A percentile compares a stretch with the other conserved stretches of the same genome.
phyloP scores from a whole-genome alignment of 1,140 invertebrate species.

The Bombus polaris region DNA sequence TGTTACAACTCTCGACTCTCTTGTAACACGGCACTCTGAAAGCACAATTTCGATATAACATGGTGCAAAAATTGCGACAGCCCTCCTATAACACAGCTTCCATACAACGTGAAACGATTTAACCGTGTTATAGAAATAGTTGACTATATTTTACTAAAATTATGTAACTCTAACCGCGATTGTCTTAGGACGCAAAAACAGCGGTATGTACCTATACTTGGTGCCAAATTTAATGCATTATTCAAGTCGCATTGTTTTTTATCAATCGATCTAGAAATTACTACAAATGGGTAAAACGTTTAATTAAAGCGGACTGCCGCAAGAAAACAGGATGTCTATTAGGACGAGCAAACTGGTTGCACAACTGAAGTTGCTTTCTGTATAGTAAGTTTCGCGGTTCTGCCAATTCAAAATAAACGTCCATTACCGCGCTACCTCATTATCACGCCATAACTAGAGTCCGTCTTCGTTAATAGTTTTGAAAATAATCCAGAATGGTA shows the following conservation, averaged over 20 bases:
- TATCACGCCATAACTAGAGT: constrained; percentile 10
- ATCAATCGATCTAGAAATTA: neutral
- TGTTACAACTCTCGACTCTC: no score
- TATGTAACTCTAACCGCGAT: no score
- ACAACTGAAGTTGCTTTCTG: neutral
- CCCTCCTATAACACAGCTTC: no score
- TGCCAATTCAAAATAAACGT: constrained; percentile 34
- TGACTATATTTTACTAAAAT: no score
- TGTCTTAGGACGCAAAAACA: no score
- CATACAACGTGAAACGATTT: no score
- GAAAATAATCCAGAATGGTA: constrained; percentile 19
- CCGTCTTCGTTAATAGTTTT: constrained; percentile 8
- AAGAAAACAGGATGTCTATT: neutral
- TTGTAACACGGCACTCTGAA: no score
- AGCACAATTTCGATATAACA: no score
- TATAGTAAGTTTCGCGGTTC: neutral
- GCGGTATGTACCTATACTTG: no score
- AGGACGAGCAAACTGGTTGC: constrained; percentile 14
- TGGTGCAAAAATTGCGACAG: no score
- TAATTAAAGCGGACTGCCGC: neutral
- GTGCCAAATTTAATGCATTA: neutral
- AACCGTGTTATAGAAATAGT: no score
- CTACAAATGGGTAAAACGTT: neutral
- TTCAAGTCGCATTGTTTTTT: neutral
- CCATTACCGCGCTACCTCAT: constrained; percentile 16